These are phyloP conservation scores for Scaptomyza tumidula DNA, from an alignment of 2,888 invertebrate genomes.

Conservation along the genomic window DNA sequence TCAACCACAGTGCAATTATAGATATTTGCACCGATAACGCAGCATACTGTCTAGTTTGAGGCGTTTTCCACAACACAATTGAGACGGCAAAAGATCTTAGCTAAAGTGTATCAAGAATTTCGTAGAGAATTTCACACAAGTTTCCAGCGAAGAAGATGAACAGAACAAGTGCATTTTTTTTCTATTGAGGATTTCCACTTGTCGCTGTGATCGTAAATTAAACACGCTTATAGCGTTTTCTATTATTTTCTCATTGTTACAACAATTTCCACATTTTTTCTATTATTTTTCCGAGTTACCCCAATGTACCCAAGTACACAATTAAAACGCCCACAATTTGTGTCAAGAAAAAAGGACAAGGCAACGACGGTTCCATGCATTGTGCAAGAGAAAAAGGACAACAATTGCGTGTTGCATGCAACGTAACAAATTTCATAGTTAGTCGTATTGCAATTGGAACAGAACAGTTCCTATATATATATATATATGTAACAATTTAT, in stretches of 20 bases:
- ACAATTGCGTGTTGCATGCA: slow-evolving; percentile 66
- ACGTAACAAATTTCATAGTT: slow-evolving; percentile 13
- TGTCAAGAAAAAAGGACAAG: slow-evolving; percentile 1
- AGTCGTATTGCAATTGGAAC: slow-evolving; percentile 13
- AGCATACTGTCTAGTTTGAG: neutral
- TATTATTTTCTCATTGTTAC: neutral
- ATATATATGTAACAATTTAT: slow-evolving; percentile 12
- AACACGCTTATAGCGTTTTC: slow-evolving; percentile 37
- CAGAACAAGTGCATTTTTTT: slow-evolving; percentile 29
- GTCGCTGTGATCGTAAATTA: slow-evolving; percentile 58
- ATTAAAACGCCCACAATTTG: slow-evolving; percentile 63
- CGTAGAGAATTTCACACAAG: neutral
- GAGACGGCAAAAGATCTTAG: slow-evolving; percentile 43
- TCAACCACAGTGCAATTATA: slow-evolving; percentile 37
- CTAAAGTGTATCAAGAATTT: neutral
- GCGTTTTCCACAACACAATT: slow-evolving; percentile 11
- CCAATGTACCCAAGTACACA: slow-evolving; percentile 26
- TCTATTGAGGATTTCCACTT: slow-evolving; percentile 38
- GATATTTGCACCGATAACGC: slow-evolving; percentile 43
- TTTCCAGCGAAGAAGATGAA: slow-evolving; percentile 5
- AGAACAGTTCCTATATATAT: neutral
- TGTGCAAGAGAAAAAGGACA: slow-evolving; percentile 38
- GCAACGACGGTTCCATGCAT: slow-evolving; percentile 6
- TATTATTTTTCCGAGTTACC: slow-evolving; percentile 16
- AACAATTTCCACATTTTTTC: slow-evolving; percentile 37